Conservation (phyloP, 2,113 vertebrate species). For the Sphyrna mokarran region DNA sequence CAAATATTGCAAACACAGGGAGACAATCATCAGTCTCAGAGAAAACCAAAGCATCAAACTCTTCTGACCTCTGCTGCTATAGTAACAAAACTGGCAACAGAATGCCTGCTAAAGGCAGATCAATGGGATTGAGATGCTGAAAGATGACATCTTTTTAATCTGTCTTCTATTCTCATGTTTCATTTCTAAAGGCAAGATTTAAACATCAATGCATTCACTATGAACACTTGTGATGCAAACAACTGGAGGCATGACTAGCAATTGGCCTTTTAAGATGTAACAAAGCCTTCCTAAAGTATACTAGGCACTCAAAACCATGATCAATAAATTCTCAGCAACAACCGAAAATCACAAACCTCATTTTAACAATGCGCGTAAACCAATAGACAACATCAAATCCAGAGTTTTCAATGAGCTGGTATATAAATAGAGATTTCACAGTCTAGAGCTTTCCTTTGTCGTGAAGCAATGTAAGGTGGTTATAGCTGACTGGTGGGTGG, state of each 20-base stretch:
- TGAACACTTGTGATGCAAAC: background rate
- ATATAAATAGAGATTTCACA: background rate
- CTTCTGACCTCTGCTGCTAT: conserved; percentile 15
- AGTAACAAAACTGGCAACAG: conserved; percentile 23
- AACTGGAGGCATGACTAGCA: background rate
- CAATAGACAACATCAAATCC: background rate
- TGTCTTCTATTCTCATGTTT: background rate
- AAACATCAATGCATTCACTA: background rate
- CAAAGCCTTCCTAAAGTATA: background rate
- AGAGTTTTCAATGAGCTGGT: background rate
- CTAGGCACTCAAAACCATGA: background rate
- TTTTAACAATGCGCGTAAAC: background rate
- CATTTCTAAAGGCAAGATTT: background rate
- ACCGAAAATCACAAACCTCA: background rate
- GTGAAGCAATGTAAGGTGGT: background rate
- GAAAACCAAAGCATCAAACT: background rate
- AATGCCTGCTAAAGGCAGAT: background rate
- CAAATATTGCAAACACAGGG: background rate
- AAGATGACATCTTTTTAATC: conserved; percentile 12
- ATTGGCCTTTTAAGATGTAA: background rate
- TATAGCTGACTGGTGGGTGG: background rate
- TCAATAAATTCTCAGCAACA: conserved; percentile 3
- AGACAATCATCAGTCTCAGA: background rate
- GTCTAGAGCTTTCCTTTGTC: background rate
- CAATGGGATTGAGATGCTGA: background rate